Percentiles rank a stretch among this genome's conserved stretches.
These are phyloP conservation scores for Pantherophis alleghaniensis DNA, from an alignment of 2,797 vertebrate genomes.

Conservation along the genomic window DNA sequence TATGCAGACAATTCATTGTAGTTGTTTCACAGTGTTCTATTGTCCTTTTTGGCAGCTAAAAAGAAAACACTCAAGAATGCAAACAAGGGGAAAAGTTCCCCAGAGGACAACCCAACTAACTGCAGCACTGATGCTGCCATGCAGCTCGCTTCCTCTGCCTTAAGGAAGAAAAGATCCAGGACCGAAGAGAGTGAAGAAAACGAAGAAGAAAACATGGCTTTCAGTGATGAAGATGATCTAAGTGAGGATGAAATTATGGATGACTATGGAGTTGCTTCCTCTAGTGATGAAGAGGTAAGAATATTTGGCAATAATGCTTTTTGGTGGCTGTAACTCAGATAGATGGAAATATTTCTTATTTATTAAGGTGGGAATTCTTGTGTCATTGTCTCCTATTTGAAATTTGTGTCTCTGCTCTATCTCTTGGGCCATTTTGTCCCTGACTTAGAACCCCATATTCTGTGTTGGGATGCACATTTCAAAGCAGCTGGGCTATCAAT, in stretches of 20 bases:
- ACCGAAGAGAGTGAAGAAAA: conserved; percentile 52
- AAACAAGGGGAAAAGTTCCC: conserved; percentile 21
- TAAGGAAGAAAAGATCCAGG: conserved; percentile 68
- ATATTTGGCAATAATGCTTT: neutral
- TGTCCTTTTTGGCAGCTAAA: conserved; percentile 2
- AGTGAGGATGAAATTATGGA: conserved; percentile 70
- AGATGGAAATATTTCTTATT: neutral
- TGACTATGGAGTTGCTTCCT: conserved; percentile 69
- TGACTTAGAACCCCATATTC: neutral
- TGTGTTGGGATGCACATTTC: neutral
- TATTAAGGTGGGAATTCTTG: neutral
- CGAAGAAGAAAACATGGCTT: conserved; percentile 48
- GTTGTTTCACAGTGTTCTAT: rapidly evolving
- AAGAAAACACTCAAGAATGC: neutral
- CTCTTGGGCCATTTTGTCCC: neutral
- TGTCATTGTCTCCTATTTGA: neutral
- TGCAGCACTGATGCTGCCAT: conserved; percentile 68
- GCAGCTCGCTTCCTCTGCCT: conserved; percentile 73
- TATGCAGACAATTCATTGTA: neutral
- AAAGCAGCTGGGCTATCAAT: neutral
- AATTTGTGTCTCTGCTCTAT: neutral
- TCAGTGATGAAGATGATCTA: conserved; percentile 59
- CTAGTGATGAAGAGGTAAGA: conserved; percentile 71
- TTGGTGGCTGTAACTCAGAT: rapidly evolving
- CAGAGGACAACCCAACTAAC: neutral